A percentile compares a stretch with the other conserved stretches of the same genome.
Evolutionary conservation across 2,113 vertebrate species (phyloP).

Genomic region (Rhinopomastus cyanomelas): DNA sequence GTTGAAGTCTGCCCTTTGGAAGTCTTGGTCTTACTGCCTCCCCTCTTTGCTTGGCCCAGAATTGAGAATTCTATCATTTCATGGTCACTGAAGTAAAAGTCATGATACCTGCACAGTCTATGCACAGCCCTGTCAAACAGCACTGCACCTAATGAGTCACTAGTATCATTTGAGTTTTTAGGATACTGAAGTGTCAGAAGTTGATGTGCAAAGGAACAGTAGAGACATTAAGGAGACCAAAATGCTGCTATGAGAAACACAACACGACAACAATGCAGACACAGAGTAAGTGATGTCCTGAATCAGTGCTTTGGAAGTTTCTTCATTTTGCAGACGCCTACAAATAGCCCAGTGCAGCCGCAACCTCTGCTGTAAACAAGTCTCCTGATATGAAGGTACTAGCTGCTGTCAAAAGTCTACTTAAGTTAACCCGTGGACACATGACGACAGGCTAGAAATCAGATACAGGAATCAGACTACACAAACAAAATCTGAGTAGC

Average conservation of each 20-base stretch:
- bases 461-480: neutral
- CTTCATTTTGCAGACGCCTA: neutral
- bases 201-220: neutral
- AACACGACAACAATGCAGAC: neutral
- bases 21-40: no score
- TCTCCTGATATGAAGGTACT: neutral
- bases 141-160: neutral
- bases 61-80: no score
- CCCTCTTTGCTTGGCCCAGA: no score
- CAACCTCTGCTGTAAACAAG: neutral
- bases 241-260: neutral
- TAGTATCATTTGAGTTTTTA: neutral
- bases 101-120: fast-evolving
- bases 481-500: neutral
- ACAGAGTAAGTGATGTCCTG: neutral
- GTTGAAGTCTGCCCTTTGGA: no score
- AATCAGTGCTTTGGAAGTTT: neutral
- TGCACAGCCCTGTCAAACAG: neutral
- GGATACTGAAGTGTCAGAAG: neutral
- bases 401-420: neutral
- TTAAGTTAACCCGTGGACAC: neutral
- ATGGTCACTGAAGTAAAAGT: neutral
- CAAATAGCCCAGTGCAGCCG: neutral
- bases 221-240: neutral
- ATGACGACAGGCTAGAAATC: neutral